A percentile compares a stretch with the other conserved stretches of the same genome.
Conservation (phyloP, 1,140 invertebrate species). For the Drosophila sproati region DNA sequence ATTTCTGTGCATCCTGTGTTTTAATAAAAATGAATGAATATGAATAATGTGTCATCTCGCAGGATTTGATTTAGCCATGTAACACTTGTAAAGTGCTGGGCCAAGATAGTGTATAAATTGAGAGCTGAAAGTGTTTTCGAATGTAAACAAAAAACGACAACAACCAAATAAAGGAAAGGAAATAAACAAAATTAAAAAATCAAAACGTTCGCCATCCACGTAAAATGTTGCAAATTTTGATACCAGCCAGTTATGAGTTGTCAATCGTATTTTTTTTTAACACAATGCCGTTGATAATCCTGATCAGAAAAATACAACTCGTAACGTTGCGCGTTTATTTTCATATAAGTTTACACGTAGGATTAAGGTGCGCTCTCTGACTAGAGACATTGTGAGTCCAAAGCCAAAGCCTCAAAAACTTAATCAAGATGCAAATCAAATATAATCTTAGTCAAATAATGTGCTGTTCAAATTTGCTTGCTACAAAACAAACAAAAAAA, state of each 20-base stretch:
- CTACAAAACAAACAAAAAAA: conserved; percentile 27
- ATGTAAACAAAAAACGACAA: conserved; percentile 51
- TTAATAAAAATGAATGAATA: conserved; percentile 12
- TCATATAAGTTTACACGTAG: conserved; percentile 73
- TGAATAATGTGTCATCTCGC: conserved; percentile 23
- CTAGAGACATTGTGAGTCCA: conserved; percentile 81
- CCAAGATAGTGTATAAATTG: conserved; percentile 38
- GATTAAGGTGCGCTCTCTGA: conserved; percentile 80
- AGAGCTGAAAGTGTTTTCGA: conserved; percentile 51
- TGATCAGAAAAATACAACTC: conserved; percentile 21
- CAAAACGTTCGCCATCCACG: conserved; percentile 1
- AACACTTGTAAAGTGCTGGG: conserved; percentile 62
- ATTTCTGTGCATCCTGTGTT: conserved; percentile 56
- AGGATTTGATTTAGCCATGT: conserved; percentile 63
- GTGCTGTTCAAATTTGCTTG: conserved; percentile 52
- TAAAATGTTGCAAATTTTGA: conserved; percentile 54
- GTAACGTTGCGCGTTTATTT: conserved; percentile 62
- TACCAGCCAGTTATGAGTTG: conserved; percentile 54
- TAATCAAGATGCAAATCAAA: conserved; percentile 14
- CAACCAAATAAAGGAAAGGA: conserved; percentile 3
- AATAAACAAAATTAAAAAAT: conserved; percentile 15
- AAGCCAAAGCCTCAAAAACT: conserved; percentile 38
- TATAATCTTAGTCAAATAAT: conserved; percentile 26
- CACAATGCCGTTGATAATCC: conserved; percentile 31
- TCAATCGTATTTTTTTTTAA: conserved; percentile 49